Conservation (phyloP, 2,888 invertebrate species). For the Diloba caeruleocephala region DNA sequence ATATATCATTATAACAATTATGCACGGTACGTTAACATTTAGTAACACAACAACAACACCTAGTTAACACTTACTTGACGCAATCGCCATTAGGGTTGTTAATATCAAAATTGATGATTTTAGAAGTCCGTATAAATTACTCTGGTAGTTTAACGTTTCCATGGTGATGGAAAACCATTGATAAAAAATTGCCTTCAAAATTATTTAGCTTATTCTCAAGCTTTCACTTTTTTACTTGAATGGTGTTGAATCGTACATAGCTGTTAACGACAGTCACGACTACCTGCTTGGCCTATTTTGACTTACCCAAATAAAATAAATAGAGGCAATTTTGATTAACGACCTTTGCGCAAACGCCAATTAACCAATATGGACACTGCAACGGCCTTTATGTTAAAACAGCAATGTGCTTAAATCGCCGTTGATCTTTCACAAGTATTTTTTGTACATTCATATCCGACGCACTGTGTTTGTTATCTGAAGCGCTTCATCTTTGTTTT, state of each 20-base stretch:
- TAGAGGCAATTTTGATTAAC: slow-evolving; percentile 72
- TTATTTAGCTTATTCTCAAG: no score
- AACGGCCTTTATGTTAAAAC: slow-evolving; percentile 62
- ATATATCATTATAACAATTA: no score
- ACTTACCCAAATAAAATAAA: slow-evolving; percentile 64
- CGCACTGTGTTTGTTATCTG: slow-evolving; percentile 54
- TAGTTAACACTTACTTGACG: no score
- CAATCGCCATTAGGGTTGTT: no score
- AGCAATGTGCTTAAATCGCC: slow-evolving; percentile 64
- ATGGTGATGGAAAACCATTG: slow-evolving; percentile 44
- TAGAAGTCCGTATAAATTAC: neutral
- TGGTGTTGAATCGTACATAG: slow-evolving; percentile 48
- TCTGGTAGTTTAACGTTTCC: slow-evolving; percentile 9
- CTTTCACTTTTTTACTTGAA: slow-evolving; percentile 72
- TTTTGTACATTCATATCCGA: slow-evolving; percentile 43
- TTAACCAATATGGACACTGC: slow-evolving; percentile 80
- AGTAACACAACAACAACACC: no score
- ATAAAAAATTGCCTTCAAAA: slow-evolving; percentile 54
- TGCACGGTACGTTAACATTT: no score
- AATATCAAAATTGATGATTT: slow-evolving; percentile 13
- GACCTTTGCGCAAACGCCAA: slow-evolving; percentile 78
- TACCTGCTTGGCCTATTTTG: slow-evolving; percentile 57
- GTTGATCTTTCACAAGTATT: slow-evolving; percentile 43
- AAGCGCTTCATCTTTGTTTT: slow-evolving; percentile 54
- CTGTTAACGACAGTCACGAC: slow-evolving; percentile 46